phyloP scores from a whole-genome alignment of 1,140 invertebrate species.

The Orussus abietinus region DNA sequence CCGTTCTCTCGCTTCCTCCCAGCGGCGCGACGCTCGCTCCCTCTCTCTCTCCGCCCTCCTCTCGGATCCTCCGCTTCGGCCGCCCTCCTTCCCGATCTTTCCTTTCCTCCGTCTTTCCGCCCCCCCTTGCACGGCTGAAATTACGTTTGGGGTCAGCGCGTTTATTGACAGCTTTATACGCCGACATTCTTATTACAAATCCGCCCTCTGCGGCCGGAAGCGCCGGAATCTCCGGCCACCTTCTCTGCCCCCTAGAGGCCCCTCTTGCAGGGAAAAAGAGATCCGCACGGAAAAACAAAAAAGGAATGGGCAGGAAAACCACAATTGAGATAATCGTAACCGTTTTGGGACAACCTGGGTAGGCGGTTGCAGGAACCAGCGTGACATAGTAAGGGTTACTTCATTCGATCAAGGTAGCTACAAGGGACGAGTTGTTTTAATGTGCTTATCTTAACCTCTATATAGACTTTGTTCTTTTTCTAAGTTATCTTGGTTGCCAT shows the following conservation, averaged over 20 bases:
- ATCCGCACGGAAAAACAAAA: slow-evolving; percentile 14
- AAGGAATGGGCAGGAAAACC: slow-evolving; percentile 8
- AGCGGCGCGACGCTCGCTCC: slow-evolving; percentile 26
- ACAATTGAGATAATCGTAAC: slow-evolving; percentile 1
- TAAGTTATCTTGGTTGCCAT: too few relatives aligned
- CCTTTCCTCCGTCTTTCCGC: slow-evolving; percentile 5
- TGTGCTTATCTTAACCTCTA: too few relatives aligned
- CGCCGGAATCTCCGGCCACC: slow-evolving; percentile 12
- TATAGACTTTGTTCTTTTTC: too few relatives aligned
- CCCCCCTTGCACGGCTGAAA: slow-evolving; percentile 18
- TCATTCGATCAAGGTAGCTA: too few relatives aligned
- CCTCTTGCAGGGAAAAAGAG: slow-evolving; percentile 6
- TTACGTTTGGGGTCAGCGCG: slow-evolving; percentile 35
- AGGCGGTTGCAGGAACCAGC: too few relatives aligned
- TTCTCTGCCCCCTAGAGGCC: background rate
- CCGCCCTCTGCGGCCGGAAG: too few relatives aligned
- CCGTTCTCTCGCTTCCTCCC: slow-evolving; percentile 24
- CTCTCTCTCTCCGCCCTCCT: slow-evolving; percentile 17
- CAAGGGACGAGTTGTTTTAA: too few relatives aligned
- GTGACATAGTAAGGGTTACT: too few relatives aligned
- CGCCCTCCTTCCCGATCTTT: slow-evolving; percentile 8
- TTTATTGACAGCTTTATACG: slow-evolving; percentile 41
- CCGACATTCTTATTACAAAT: slow-evolving; percentile 37
- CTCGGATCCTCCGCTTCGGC: too few relatives aligned
- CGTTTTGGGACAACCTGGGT: too few relatives aligned